Conservation (phyloP, 2,113 vertebrate species). For the Bothrops jararaca region DNA sequence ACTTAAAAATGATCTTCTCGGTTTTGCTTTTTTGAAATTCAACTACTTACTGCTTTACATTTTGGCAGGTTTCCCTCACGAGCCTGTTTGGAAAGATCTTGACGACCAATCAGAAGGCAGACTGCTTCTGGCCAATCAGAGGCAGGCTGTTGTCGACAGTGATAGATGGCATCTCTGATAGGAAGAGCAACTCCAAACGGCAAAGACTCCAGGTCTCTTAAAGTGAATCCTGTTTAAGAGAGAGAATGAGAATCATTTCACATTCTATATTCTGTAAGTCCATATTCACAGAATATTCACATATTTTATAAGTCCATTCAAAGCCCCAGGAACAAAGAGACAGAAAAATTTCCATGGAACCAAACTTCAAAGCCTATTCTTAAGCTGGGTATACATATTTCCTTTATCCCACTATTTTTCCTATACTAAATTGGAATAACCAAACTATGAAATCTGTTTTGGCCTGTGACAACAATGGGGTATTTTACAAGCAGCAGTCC, state of each 20-base stretch:
- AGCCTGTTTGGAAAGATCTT: conserved; percentile 94
- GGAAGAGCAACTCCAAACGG: conserved; percentile 95
- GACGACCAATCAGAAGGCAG: conserved; percentile 91
- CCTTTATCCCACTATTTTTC: not conserved
- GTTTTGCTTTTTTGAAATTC: not conserved
- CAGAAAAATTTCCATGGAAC: not conserved
- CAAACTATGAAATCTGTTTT: not conserved
- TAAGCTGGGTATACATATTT: not conserved
- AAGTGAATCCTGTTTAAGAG: conserved; percentile 76
- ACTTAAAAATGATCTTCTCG: not conserved
- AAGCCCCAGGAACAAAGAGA: not conserved
- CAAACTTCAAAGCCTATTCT: not conserved
- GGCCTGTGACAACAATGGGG: not conserved
- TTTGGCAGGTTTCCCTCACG: conserved; percentile 87
- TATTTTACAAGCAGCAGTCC: not conserved
- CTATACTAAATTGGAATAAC: not conserved
- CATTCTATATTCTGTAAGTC: not conserved
- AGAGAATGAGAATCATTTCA: not conserved
- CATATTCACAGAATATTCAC: not conserved
- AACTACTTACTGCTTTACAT: conserved; percentile 85
- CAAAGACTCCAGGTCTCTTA: conserved; percentile 92
- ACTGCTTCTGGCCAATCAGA: conserved; percentile 95
- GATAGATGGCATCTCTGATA: conserved; percentile 91
- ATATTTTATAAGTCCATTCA: not conserved
- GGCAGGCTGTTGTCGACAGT: conserved; percentile 90